A percentile compares a stretch with the other conserved stretches of the same genome.
phyloP scores from a whole-genome alignment of 2,113 vertebrate species.

The Pogona vitticeps region DNA sequence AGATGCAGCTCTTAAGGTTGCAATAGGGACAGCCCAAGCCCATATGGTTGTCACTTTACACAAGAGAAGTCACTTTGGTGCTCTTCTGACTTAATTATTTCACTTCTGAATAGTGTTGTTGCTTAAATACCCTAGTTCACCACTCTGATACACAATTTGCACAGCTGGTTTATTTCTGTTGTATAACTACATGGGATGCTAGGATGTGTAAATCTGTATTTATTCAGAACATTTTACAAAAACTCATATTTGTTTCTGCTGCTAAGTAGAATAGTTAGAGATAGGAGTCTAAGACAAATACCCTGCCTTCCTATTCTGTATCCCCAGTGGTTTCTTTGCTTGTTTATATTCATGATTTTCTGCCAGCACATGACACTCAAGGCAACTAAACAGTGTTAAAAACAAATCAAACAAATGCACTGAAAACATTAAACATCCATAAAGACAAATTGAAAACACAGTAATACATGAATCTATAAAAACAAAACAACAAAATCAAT shows the following conservation, averaged over 20 bases:
- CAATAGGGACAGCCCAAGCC: background rate
- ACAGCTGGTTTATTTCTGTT: background rate
- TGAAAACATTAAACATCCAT: too few relatives aligned
- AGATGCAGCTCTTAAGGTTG: background rate
- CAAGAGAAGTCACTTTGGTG: background rate
- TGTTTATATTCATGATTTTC: too few relatives aligned
- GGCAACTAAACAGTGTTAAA: background rate
- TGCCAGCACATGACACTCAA: background rate
- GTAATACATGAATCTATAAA: background rate
- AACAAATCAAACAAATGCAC: too few relatives aligned
- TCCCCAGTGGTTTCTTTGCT: background rate
- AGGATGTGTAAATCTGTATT: background rate
- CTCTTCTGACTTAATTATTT: background rate
- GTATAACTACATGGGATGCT: background rate
- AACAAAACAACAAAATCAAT: background rate
- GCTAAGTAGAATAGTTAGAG: background rate
- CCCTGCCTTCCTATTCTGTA: background rate
- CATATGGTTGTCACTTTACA: too few relatives aligned
- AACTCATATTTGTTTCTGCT: background rate
- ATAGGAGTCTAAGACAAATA: background rate
- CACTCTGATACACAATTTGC: background rate
- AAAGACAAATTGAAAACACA: background rate
- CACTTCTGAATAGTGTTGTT: background rate
- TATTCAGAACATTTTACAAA: background rate
- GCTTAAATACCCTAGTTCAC: background rate